Evolutionary conservation across 2,888 invertebrate species (phyloP), one percentile per base, ranked within the genome.

Genomic region (Lamellibrachia satsuma): DNA sequence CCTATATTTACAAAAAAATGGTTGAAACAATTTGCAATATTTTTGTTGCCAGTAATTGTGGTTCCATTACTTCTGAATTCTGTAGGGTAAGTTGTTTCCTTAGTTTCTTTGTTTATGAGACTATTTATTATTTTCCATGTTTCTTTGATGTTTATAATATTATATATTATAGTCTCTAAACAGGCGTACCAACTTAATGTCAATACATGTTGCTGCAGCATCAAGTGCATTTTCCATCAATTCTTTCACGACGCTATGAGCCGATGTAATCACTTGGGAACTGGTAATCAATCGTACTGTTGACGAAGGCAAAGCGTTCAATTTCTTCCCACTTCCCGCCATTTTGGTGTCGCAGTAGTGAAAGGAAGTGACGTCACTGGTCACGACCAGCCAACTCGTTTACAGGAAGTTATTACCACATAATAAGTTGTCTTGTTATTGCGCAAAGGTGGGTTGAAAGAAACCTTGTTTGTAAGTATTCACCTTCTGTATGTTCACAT

Each of bases 261-360:
- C 97, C 22, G 97, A 97, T 4, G 97, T 97, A 93, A 97, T 97
- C 52, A 97, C 97, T 95, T 97, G 97, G 3, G 97, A 96, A 92
- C 97, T 97, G 27, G 97, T 97, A 92, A 97, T 95, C 15, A 97
- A 95, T 94, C 97, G 97, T 1, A 97, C 95, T 0, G 97, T 97
- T 1, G 95, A 94, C 9, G 96, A 95, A 2, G 97, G 95, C 94
- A 97, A 75, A 75, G 75, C 75, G 22, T 22, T 75, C 75, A 75
- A 75, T 6, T 75, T 75, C 75, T 3, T 3, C 22, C 15, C 75
- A 75, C 75, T 75, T 75, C 75, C 75, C 75, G 75, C 75, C 75
- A 75, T 75, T 75, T 75, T 75, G 75, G 22, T 55, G 9, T 75
- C 2, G 22, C 75, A 22, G 15, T 75, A 39, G 39, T 22, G n/a